These are phyloP conservation scores for Barbus barbus DNA, from an alignment of 2,113 vertebrate species.

Conservation along the genomic window DNA sequence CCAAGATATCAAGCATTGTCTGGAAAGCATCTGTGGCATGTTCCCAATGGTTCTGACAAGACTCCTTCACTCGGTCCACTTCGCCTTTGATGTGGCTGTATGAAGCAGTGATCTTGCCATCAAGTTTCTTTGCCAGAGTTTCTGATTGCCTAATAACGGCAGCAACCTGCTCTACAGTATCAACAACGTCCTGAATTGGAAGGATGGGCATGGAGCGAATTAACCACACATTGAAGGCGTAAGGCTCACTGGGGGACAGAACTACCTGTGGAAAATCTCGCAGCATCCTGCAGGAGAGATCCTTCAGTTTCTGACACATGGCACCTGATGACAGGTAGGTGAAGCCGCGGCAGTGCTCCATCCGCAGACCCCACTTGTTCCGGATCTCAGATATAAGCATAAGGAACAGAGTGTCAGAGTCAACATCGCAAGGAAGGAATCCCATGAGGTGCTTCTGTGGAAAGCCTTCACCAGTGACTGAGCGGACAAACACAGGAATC, in stretches of 20 bases:
- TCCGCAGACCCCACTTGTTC: constrained; percentile 91
- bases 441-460: constrained; percentile 91
- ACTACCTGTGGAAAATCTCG: constrained; percentile 79
- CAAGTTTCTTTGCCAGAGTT: constrained; percentile 70
- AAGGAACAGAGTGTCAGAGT: constrained; percentile 83
- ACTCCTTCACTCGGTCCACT: constrained; percentile 72
- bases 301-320: constrained; percentile 77
- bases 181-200: constrained; percentile 73
- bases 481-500: constrained; percentile 86
- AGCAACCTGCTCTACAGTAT: constrained; percentile 77
- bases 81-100: constrained; percentile 78
- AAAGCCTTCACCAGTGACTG: constrained; percentile 87
- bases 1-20: constrained; percentile 79
- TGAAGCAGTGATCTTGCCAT: constrained; percentile 69
- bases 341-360: constrained; percentile 89
- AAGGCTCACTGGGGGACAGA: constrained; percentile 77
- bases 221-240: constrained; percentile 80
- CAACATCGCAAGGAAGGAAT: constrained; percentile 87
- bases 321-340: constrained; percentile 73
- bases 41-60: constrained; percentile 72
- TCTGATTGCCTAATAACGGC: constrained; percentile 68
- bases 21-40: constrained; percentile 75
- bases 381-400: constrained; percentile 85
- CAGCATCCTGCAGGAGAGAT: constrained; percentile 74
- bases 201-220: constrained; percentile 78